Evolutionary conservation across 2,113 vertebrate species (phyloP).

Genomic region (Vulpes ferrilata): DNA sequence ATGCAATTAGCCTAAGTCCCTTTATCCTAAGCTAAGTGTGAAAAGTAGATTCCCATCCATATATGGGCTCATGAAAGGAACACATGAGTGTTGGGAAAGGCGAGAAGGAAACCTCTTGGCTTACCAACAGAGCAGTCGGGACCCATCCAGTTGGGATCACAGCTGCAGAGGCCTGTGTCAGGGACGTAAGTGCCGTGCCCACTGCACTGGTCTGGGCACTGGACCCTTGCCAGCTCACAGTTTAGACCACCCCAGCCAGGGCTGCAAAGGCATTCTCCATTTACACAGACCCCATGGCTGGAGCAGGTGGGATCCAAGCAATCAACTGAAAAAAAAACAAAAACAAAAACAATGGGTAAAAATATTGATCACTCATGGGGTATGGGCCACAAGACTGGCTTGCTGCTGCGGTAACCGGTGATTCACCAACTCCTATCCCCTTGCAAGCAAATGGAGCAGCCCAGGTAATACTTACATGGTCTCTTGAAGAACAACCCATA

Average conservation of each 20-base stretch:
- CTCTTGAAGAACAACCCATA: constrained; percentile 29
- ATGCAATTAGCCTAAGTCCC: background rate
- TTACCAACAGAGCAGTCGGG: constrained; percentile 98
- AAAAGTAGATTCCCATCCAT: background rate
- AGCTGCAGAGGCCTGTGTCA: constrained; percentile 97
- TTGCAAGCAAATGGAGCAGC: background rate
- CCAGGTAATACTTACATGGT: background rate
- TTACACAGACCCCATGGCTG: constrained; percentile 97
- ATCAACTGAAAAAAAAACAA: constrained; percentile 89
- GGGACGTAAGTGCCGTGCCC: constrained; percentile 97
- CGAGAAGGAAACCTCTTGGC: background rate
- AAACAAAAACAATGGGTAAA: constrained; percentile 35
- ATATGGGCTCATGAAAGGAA: background rate
- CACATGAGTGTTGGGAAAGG: fast-evolving
- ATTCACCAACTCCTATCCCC: background rate
- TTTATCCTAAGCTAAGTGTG: background rate
- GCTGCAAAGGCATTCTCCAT: constrained; percentile 97
- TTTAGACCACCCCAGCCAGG: constrained; percentile 97
- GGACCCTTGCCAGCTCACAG: constrained; percentile 96
- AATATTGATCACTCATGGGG: background rate
- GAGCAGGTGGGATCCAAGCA: constrained; percentile 98
- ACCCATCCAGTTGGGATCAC: constrained; percentile 99
- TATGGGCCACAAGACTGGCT: fast-evolving
- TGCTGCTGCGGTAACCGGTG: fast-evolving
- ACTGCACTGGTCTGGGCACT: constrained; percentile 98